A percentile compares a stretch with the other conserved stretches of the same genome.
These are phyloP conservation scores for Dasypogon diadema DNA, from an alignment of 2,888 invertebrate species.

Conservation along the genomic window DNA sequence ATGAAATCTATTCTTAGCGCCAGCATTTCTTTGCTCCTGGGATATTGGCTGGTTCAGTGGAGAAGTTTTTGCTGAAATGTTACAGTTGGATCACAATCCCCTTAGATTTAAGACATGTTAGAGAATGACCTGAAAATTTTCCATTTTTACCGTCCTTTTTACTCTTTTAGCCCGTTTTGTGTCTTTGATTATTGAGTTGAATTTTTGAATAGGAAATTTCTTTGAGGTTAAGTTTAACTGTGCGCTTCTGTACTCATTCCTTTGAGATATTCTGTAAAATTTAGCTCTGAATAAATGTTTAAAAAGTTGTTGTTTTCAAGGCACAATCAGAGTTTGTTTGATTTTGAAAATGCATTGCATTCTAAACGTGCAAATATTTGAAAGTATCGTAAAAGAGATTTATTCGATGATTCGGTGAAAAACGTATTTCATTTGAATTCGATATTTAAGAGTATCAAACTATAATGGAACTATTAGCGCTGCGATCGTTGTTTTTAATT, in stretches of 20 bases:
- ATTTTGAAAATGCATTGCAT: too few relatives aligned
- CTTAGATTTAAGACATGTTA: background rate
- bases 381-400: too few relatives aligned
- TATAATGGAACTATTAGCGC: too few relatives aligned
- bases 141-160: background rate
- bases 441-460: too few relatives aligned
- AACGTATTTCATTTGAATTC: too few relatives aligned
- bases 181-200: background rate
- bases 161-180: background rate
- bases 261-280: too few relatives aligned
- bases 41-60: constrained; percentile 46
- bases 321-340: too few relatives aligned
- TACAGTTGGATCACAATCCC: constrained; percentile 14
- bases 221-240: constrained; percentile 8
- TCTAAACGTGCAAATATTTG: too few relatives aligned
- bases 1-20: constrained; percentile 40
- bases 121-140: background rate
- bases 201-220: background rate
- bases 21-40: constrained; percentile 44
- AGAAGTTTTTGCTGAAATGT: constrained; percentile 30
- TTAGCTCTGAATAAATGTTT: too few relatives aligned
- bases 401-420: too few relatives aligned
- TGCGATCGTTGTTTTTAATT: too few relatives aligned
- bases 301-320: too few relatives aligned
- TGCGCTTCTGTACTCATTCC: background rate